Evolutionary conservation across 2,113 vertebrate species (phyloP).

Genomic region (Phalacrocorax aristotelis): DNA sequence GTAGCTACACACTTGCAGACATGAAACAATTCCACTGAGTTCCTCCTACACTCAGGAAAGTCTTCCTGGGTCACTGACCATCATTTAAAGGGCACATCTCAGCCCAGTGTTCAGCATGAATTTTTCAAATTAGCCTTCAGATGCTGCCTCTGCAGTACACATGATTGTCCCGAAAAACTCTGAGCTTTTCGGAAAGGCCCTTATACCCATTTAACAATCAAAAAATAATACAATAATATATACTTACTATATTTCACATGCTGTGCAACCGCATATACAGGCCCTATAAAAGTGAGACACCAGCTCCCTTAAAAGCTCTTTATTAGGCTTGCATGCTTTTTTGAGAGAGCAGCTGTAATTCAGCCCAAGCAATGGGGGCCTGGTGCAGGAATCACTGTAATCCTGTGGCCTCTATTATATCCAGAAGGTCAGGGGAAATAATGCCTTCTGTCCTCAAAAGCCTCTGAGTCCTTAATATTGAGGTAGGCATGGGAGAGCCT

Average conservation of each 20-base stretch:
- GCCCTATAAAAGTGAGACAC: not conserved
- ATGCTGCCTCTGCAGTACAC: slow-evolving; percentile 49
- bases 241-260: not conserved
- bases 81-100: slow-evolving; percentile 61
- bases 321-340: not conserved
- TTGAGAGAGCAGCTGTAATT: not conserved
- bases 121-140: slow-evolving; percentile 65
- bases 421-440: slow-evolving; percentile 26
- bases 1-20: slow-evolving; percentile 54
- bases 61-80: slow-evolving; percentile 68
- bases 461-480: not conserved
- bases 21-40: slow-evolving; percentile 47
- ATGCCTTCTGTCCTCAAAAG: slow-evolving; percentile 25
- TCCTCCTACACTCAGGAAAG: slow-evolving; percentile 54
- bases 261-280: fast-evolving
- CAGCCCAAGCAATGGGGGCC: not conserved
- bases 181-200: slow-evolving; percentile 36
- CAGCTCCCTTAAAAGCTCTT: not conserved
- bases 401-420: not conserved
- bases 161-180: not conserved
- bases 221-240: not conserved
- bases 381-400: not conserved
- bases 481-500: slow-evolving; percentile 31
- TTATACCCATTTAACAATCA: not conserved
- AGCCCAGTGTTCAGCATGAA: slow-evolving; percentile 33